Evolutionary conservation across 2,888 invertebrate genomes (phyloP).

Genomic region (Melieria picta): DNA sequence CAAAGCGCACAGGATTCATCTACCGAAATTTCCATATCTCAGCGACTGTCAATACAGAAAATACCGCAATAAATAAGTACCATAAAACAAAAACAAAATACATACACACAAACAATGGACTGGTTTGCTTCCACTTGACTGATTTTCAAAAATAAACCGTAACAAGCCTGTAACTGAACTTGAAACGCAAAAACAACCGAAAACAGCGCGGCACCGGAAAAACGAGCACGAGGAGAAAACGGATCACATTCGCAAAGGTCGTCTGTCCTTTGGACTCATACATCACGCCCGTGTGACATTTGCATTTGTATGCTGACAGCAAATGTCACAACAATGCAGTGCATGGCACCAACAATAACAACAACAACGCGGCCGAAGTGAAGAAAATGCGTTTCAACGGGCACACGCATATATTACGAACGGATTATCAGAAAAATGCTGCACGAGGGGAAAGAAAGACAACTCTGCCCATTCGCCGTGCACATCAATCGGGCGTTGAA

Average conservation of each 20-base stretch:
- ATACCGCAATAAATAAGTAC: neutral
- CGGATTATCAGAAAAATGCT: conserved; percentile 52
- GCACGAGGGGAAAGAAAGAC: conserved; percentile 34
- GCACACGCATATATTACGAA: conserved; percentile 53
- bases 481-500: neutral
- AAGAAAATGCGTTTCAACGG: conserved; percentile 22
- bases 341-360: conserved; percentile 48
- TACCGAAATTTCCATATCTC: too few relatives aligned
- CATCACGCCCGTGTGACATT: conserved; percentile 57
- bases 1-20: too few relatives aligned
- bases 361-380: conserved; percentile 18
- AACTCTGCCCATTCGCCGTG: conserved; percentile 23
- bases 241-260: conserved; percentile 3
- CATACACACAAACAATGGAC: conserved; percentile 13
- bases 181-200: conserved; percentile 1
- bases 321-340: conserved; percentile 55
- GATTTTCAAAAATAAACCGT: neutral
- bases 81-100: neutral
- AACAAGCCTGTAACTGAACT: conserved; percentile 9
- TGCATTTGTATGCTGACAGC: conserved; percentile 51
- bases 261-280: conserved; percentile 44
- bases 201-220: neutral
- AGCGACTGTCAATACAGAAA: too few relatives aligned
- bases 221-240: neutral
- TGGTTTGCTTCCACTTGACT: conserved; percentile 15